Conservation (phyloP, 2,888 invertebrate genomes). For the Eledone cirrhosa region DNA sequence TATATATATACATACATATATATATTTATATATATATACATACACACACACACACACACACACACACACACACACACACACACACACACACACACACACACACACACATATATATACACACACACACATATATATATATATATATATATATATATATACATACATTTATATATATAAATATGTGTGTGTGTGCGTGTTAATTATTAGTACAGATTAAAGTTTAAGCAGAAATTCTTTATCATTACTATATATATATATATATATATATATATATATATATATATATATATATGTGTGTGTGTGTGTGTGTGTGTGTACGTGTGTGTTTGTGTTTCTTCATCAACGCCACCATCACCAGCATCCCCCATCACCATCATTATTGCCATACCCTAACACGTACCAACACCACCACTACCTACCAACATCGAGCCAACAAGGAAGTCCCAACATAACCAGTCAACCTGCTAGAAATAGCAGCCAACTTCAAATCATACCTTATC, state of each 20-base stretch:
- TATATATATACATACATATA: background rate
- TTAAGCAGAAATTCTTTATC: too few species aligned
- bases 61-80: background rate
- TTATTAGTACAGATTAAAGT: background rate
- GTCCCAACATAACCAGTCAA: too few species aligned
- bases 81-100: background rate
- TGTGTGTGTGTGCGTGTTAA: background rate
- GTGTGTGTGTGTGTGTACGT: background rate
- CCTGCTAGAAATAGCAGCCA: too few species aligned
- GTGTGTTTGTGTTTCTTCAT: background rate
- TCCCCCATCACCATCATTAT: too few species aligned
- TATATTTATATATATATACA: background rate
- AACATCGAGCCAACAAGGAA: too few species aligned
- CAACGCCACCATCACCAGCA: too few species aligned
- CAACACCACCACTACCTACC: too few species aligned
- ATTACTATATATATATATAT: too few species aligned
- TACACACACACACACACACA: background rate
- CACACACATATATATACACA: background rate
- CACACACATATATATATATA: background rate
- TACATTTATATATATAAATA: background rate
- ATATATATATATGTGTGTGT: background rate
- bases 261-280: background rate
- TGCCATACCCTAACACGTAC: too few species aligned
- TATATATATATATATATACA: background rate
- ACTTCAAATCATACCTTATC: too few species aligned